A percentile compares a stretch with the other conserved stretches of the same genome.
phyloP scores from a whole-genome alignment of 2,113 vertebrate genomes.

The Malurus elegans region DNA sequence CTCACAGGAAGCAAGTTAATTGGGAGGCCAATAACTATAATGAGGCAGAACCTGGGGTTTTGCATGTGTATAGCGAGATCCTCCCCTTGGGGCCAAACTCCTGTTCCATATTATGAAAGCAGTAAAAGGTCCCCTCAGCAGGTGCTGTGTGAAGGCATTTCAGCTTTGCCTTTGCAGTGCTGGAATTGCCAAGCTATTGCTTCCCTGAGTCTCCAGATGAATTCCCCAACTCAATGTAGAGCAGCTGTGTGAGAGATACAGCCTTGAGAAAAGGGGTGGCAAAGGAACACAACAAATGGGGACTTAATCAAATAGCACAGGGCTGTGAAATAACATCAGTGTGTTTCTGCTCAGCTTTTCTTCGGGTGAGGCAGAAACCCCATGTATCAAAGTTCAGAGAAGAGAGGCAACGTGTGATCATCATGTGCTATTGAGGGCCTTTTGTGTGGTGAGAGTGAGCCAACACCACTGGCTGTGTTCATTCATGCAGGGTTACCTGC shows the following conservation, averaged over 20 bases:
- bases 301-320: conserved; percentile 16
- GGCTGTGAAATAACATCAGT: not conserved
- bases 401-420: not conserved
- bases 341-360: not conserved
- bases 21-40: conserved; percentile 63
- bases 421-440: not conserved
- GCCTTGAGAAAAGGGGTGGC: conserved; percentile 50
- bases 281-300: conserved; percentile 14
- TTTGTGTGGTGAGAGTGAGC: not conserved
- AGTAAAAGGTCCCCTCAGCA: conserved; percentile 68
- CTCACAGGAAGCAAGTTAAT: conserved; percentile 66
- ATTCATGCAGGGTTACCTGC: not conserved
- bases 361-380: not conserved
- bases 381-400: not conserved
- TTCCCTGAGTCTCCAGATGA: conserved; percentile 42
- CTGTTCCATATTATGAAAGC: conserved; percentile 68
- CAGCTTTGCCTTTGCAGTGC: conserved; percentile 31
- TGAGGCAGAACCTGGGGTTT: conserved; percentile 67
- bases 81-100: conserved; percentile 67
- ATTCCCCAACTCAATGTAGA: conserved; percentile 48
- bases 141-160: conserved; percentile 60
- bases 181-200: conserved; percentile 51
- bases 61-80: conserved; percentile 46
- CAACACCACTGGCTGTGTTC: not conserved
- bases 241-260: conserved; percentile 59